Percentiles rank a stretch among this genome's conserved stretches.
These are phyloP conservation scores for Chelonoidis abingdonii DNA, from an alignment of 2,113 vertebrate species.

Conservation along the genomic window DNA sequence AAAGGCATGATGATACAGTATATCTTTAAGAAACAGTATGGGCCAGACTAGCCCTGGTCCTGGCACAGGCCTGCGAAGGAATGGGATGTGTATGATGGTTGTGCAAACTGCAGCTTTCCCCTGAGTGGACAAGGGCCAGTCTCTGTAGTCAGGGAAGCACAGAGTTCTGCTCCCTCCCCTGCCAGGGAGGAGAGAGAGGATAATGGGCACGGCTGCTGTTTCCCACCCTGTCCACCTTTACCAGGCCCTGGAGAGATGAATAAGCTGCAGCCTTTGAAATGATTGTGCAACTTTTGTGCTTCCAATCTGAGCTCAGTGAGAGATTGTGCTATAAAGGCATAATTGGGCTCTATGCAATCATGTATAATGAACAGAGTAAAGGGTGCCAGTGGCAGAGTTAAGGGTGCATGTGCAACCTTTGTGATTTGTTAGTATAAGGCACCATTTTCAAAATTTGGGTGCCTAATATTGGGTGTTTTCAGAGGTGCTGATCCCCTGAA, in stretches of 20 bases:
- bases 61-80: neutral
- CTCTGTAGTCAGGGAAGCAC: neutral
- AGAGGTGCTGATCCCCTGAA: neutral
- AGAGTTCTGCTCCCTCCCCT: neutral
- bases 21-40: neutral
- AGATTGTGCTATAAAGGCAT: neutral
- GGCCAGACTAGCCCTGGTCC: accelerated
- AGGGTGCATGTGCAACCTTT: neutral
- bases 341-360: neutral
- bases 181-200: neutral
- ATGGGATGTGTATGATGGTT: accelerated
- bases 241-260: neutral
- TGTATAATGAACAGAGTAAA: neutral
- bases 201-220: neutral
- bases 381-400: neutral
- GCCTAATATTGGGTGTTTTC: neutral
- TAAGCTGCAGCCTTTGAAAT: neutral
- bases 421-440: neutral
- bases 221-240: neutral
- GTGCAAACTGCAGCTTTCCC: neutral
- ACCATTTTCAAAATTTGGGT: neutral
- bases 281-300: neutral
- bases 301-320: accelerated
- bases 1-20: neutral
- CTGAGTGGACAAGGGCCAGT: neutral